Evolutionary conservation across 2,113 vertebrate genomes (phyloP).

Genomic region (Indri indri): DNA sequence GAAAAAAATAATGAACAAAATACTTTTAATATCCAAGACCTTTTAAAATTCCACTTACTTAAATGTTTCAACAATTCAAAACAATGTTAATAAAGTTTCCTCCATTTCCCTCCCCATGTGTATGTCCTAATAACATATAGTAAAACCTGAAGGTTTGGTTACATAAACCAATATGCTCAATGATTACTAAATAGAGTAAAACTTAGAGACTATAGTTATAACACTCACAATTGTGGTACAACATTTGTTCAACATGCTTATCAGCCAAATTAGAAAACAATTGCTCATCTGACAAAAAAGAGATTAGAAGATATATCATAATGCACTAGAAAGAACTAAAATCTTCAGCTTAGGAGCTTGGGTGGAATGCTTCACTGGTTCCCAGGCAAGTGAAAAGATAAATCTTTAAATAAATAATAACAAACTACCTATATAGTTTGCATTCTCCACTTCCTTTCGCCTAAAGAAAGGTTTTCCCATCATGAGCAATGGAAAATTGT

Average conservation of each 20-base stretch:
- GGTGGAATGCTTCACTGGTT: not conserved
- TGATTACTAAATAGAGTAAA: not conserved
- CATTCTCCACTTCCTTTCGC: constrained; percentile 10
- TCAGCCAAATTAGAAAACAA: not conserved
- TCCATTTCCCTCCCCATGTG: not conserved
- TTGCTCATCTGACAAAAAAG: not conserved
- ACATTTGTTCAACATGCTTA: constrained; percentile 6
- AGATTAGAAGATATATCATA: not conserved
- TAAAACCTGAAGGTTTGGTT: not conserved
- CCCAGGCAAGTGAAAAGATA: constrained; percentile 24
- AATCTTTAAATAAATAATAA: constrained; percentile 38
- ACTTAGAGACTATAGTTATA: not conserved
- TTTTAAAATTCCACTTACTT: not conserved
- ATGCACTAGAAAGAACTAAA: not conserved
- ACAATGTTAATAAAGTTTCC: not conserved
- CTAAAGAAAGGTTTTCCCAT: not conserved
- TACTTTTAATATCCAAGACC: not conserved
- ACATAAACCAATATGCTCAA: not conserved
- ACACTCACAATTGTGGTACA: not conserved
- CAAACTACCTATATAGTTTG: not conserved
- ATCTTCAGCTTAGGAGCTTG: not conserved
- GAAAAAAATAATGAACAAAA: not conserved
- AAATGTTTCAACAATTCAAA: constrained; percentile 14
- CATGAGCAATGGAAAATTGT: not conserved
- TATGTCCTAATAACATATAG: not conserved